These are phyloP conservation scores for Acanthacorydalis orientalis DNA, from an alignment of 2,888 invertebrate genomes.

Conservation along the genomic window DNA sequence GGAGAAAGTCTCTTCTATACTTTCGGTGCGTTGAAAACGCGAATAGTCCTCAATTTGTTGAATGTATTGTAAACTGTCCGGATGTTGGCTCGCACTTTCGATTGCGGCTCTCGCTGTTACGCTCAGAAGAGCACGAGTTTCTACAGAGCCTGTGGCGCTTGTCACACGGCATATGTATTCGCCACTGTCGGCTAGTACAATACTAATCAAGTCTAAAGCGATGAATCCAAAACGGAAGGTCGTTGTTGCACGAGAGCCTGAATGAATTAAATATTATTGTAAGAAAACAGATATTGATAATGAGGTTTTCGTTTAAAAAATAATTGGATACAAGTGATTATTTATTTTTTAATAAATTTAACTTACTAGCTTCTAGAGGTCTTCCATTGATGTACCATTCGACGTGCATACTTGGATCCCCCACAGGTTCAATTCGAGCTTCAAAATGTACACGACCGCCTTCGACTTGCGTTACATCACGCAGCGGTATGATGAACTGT, in stretches of 20 bases:
- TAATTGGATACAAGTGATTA: background rate
- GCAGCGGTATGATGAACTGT: slow-evolving; percentile 77
- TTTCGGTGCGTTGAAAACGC: slow-evolving; percentile 70
- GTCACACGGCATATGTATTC: slow-evolving; percentile 80
- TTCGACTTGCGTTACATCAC: slow-evolving; percentile 67
- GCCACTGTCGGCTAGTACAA: slow-evolving; percentile 72
- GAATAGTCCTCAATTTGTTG: slow-evolving; percentile 83
- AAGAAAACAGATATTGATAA: background rate
- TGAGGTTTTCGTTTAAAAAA: no score
- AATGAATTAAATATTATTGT: background rate
- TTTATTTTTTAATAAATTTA: no score
- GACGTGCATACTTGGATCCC: slow-evolving; percentile 90
- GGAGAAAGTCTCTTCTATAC: slow-evolving; percentile 61
- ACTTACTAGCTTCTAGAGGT: slow-evolving; percentile 81
- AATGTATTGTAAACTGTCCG: slow-evolving; percentile 79
- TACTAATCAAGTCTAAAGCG: slow-evolving; percentile 77
- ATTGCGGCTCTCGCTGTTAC: slow-evolving; percentile 70
- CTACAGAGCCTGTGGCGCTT: slow-evolving; percentile 73
- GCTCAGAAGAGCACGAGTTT: slow-evolving; percentile 66
- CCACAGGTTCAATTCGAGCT: slow-evolving; percentile 91
- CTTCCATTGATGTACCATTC: slow-evolving; percentile 91
- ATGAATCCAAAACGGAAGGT: slow-evolving; percentile 97
- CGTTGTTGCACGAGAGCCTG: slow-evolving; percentile 88
- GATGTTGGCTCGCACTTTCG: slow-evolving; percentile 78
- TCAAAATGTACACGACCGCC: slow-evolving; percentile 93